A percentile compares a stretch with the other conserved stretches of the same genome.
Evolutionary conservation across 2,888 invertebrate genomes (phyloP).

Genomic region (Orthonevra nobilis): DNA sequence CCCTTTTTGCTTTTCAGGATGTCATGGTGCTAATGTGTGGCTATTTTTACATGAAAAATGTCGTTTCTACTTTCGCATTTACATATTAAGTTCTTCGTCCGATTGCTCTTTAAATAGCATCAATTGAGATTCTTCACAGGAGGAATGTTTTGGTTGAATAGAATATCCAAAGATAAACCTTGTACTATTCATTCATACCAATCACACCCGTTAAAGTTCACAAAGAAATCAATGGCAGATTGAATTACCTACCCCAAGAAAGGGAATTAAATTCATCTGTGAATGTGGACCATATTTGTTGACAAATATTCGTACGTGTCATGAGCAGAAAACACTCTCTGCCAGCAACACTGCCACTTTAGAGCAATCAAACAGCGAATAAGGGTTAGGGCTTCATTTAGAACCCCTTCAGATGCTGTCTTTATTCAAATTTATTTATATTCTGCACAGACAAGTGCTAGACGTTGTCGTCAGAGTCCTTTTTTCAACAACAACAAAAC

Average conservation of each 20-base stretch:
- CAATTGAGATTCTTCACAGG: slow-evolving; percentile 20
- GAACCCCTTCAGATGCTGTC: slow-evolving; percentile 49
- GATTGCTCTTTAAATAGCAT: slow-evolving; percentile 41
- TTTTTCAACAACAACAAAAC: slow-evolving; percentile 12
- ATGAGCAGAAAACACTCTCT: slow-evolving; percentile 7
- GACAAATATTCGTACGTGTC: slow-evolving; percentile 22
- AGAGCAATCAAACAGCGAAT: not conserved
- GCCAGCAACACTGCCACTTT: slow-evolving; percentile 33
- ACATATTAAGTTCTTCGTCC: slow-evolving; percentile 39
- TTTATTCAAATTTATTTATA: slow-evolving; percentile 56
- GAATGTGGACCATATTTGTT: slow-evolving; percentile 34
- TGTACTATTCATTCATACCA: too few species aligned
- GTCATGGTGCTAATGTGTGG: slow-evolving; percentile 55
- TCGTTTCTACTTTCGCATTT: slow-evolving; percentile 47
- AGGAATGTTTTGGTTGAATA: slow-evolving; percentile 14
- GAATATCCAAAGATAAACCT: slow-evolving; percentile 12
- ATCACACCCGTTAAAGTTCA: slow-evolving; percentile 2
- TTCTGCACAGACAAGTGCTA: slow-evolving; percentile 25
- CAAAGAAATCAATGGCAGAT: slow-evolving; percentile 24
- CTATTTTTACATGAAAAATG: slow-evolving; percentile 59
- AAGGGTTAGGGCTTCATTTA: slow-evolving; percentile 36
- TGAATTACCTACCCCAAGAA: slow-evolving; percentile 59
- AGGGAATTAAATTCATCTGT: slow-evolving; percentile 53
- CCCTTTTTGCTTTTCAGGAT: slow-evolving; percentile 53
- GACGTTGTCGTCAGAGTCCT: too few species aligned